Percentiles rank a stretch among this genome's conserved stretches.
Evolutionary conservation across 1,140 invertebrate species (phyloP).

Genomic region (Drosophila teissieri): DNA sequence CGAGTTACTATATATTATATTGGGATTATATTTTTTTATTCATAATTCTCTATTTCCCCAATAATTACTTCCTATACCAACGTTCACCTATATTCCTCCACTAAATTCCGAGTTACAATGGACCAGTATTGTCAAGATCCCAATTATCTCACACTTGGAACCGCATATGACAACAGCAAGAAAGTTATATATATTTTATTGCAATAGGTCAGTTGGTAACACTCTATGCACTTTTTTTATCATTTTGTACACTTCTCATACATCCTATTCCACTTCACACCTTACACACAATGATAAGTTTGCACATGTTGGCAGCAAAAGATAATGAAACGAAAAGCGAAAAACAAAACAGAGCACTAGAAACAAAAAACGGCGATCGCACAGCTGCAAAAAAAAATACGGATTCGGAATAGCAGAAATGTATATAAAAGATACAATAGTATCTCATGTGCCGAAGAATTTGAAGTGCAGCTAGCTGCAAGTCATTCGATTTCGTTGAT

Average conservation of each 20-base stretch:
- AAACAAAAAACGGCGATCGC: conserved; percentile 9
- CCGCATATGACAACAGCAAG: background rate
- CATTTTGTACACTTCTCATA: conserved; percentile 2
- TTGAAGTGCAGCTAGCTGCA: conserved; percentile 21
- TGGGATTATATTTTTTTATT: background rate
- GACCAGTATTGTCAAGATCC: background rate
- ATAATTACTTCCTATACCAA: background rate
- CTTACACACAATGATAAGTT: background rate
- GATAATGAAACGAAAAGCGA: conserved; percentile 26
- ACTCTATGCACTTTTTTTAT: background rate
- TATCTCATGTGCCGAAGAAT: conserved; percentile 20
- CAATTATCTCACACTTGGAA: conserved; percentile 11
- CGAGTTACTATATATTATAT: no score
- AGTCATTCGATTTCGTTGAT: conserved; percentile 33
- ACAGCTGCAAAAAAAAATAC: conserved; percentile 29
- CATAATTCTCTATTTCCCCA: no score
- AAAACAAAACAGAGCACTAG: conserved; percentile 14
- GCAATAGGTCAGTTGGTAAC: conserved; percentile 40
- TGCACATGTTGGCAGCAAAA: conserved; percentile 19
- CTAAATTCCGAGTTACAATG: background rate
- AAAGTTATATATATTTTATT: conserved; percentile 21
- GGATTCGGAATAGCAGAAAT: conserved; percentile 23
- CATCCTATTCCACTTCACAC: conserved; percentile 2
- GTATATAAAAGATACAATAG: conserved; percentile 7
- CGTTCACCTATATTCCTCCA: background rate